phyloP scores from a whole-genome alignment of 1,140 invertebrate genomes.

The Chironomus striatipennis region DNA sequence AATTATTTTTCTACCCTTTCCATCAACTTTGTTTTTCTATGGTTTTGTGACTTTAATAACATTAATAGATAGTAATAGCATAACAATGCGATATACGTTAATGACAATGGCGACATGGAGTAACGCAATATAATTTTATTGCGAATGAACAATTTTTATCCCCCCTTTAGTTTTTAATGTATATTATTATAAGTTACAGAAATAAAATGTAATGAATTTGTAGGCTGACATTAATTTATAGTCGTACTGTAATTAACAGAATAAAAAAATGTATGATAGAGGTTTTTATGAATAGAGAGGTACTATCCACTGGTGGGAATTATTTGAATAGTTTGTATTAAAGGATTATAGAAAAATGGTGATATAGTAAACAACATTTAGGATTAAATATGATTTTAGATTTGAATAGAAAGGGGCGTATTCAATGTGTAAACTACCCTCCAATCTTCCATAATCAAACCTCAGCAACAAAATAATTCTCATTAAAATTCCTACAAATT shows the following conservation, averaged over 20 bases:
- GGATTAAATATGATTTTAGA: too few relatives aligned
- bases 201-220: slow-evolving; percentile 15
- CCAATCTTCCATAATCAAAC: too few relatives aligned
- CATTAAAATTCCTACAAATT: too few relatives aligned
- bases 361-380: too few relatives aligned
- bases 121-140: neutral
- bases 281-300: neutral
- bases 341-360: too few relatives aligned
- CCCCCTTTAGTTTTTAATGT: neutral
- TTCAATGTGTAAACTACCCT: too few relatives aligned
- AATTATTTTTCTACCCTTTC: too few relatives aligned
- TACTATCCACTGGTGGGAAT: too few relatives aligned
- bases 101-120: neutral
- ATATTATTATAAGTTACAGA: neutral
- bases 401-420: too few relatives aligned
- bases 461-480: too few relatives aligned
- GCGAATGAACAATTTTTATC: neutral
- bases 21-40: too few relatives aligned
- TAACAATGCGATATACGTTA: neutral
- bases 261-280: neutral
- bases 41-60: neutral
- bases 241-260: neutral
- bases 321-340: too few relatives aligned
- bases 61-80: neutral
- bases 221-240: slow-evolving; percentile 16